Conservation (phyloP, 2,888 invertebrate genomes). For the Drosophila percnosoma region DNA sequence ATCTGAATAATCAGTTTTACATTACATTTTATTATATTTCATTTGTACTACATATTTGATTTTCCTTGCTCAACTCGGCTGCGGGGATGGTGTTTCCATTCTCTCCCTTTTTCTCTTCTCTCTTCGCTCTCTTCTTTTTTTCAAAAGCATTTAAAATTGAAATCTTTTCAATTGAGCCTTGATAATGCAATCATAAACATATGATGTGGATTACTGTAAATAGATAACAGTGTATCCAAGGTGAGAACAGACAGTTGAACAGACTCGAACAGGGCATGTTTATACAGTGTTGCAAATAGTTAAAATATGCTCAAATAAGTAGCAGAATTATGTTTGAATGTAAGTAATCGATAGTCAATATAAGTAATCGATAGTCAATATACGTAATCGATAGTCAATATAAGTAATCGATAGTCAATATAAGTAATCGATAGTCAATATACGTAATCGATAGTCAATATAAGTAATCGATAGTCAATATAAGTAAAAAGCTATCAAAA, state of each 20-base stretch:
- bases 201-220: neutral
- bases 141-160: neutral
- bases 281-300: neutral
- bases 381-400: neutral
- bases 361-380: neutral
- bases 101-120: neutral
- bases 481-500: neutral
- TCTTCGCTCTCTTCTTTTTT: neutral
- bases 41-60: conserved; percentile 30
- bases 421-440: neutral
- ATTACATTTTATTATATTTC: conserved; percentile 46
- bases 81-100: neutral
- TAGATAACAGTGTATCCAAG: neutral
- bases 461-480: neutral
- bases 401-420: no score
- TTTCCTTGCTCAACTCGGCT: neutral
- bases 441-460: neutral
- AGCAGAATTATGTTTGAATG: no score
- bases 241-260: neutral
- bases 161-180: neutral
- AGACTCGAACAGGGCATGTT: neutral
- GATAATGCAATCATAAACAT: neutral
- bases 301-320: no score
- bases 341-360: no score
- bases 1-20: conserved; percentile 54